Percentiles rank a stretch among this genome's conserved stretches.
Evolutionary conservation across 2,888 invertebrate genomes (phyloP).

Genomic region (Spisula subtruncata): DNA sequence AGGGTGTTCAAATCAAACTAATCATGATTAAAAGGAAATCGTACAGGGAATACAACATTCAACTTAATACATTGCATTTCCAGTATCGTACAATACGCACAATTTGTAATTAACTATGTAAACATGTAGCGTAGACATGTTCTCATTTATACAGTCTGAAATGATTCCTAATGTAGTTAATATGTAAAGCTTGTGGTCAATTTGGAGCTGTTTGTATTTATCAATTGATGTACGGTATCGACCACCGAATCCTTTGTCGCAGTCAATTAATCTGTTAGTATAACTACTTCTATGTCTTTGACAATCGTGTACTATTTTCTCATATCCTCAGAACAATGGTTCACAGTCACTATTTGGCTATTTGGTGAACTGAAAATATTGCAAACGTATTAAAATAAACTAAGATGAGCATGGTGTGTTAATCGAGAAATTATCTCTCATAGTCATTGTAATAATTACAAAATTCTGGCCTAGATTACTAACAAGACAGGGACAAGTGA

Average conservation of each 20-base stretch:
- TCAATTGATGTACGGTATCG: too few relatives aligned
- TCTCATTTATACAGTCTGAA: too few relatives aligned
- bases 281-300: too few relatives aligned
- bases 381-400: neutral
- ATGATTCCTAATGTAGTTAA: neutral
- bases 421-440: neutral
- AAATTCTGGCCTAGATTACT: too few relatives aligned
- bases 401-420: neutral
- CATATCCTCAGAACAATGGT: neutral
- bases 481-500: too few relatives aligned
- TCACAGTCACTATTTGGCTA: neutral
- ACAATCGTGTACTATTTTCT: neutral
- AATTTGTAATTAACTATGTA: too few relatives aligned
- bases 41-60: too few relatives aligned
- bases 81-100: too few relatives aligned
- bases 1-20: too few relatives aligned
- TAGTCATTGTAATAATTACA: neutral
- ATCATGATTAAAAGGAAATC: too few relatives aligned
- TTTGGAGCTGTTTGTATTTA: neutral
- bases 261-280: neutral
- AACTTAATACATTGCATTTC: too few relatives aligned
- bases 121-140: too few relatives aligned
- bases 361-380: neutral
- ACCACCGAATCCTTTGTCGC: neutral
- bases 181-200: neutral